These are phyloP conservation scores for Tanaodytes sp. DNA, from an alignment of 2,888 invertebrate species.

Conservation along the genomic window DNA sequence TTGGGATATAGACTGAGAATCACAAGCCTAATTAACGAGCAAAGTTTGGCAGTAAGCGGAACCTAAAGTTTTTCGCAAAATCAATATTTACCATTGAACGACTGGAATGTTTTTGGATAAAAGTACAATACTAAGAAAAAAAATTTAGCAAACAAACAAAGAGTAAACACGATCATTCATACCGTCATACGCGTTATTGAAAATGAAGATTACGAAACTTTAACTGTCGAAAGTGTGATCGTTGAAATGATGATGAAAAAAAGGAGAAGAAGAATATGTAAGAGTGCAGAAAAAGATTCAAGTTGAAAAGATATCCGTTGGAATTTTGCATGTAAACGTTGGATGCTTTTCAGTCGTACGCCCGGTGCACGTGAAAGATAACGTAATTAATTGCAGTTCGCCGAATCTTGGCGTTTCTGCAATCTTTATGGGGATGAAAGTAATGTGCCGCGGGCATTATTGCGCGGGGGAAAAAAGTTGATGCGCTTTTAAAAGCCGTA, in stretches of 20 bases:
- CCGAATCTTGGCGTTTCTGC: conserved; percentile 44
- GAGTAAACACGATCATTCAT: no score
- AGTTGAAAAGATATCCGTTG: conserved; percentile 11
- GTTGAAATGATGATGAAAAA: no score
- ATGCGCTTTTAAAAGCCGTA: conserved; percentile 21
- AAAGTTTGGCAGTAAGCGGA: conserved; percentile 45
- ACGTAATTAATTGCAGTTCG: conserved; percentile 54
- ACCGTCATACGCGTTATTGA: no score
- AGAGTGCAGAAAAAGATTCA: conserved; percentile 5
- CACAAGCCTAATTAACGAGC: conserved; percentile 53
- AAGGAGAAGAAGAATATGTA: no score
- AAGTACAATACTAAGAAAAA: no score
- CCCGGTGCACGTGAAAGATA: conserved; percentile 44
- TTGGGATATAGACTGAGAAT: conserved; percentile 50
- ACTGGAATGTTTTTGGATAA: no score
- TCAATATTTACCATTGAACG: conserved; percentile 47
- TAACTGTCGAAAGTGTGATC: no score
- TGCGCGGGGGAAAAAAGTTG: conserved; percentile 32
- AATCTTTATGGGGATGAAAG: conserved; percentile 45
- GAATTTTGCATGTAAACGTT: conserved; percentile 28
- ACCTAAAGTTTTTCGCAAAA: conserved; percentile 34
- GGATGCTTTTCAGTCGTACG: conserved; percentile 31
- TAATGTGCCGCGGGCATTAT: conserved; percentile 40
- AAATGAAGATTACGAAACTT: no score
- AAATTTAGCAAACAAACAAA: no score